Base-by-base conservation (phyloP, 37 sponge, comb jelly and placozoan genomes). In the Mnemiopsis leidyi region DNA sequence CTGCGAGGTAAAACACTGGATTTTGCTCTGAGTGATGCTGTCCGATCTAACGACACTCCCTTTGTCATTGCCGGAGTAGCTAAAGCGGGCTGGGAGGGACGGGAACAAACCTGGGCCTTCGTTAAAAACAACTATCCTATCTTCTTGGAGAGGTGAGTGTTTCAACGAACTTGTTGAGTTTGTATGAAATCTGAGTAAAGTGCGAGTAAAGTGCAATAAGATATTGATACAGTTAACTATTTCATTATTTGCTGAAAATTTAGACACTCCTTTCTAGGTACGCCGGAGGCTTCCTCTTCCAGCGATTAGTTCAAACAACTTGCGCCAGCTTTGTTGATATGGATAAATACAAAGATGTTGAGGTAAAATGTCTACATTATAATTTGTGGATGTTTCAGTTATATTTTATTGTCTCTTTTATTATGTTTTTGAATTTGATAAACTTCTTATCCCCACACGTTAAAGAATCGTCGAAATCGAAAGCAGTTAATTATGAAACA, bases 41-140 rank as follows among this genome's bases (percentile, higher is more conserved):
- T 75, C 5, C 69, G 93, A 36, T 76, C 71, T 36, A 40, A 76
- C 32, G 76, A 92, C 69, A 39, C 76, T 76, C 76, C 76, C 21
- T 40, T 93, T 2, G 92, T 90, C 36, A 73, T 93, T 24, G 37
- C 28, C n/a, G 38, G 67, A 5, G 75, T 35, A 25, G 30, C 93
- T 34, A 3, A 39, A 0, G 68, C 35, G 36, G 94, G 97, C 76
- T 69, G 69, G 68, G 37, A 28, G 20, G 95, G 97, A 24, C 69
- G 97, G 5, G 94, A 96, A 69, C 77, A 95, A 92, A 88, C 96
- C 24, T 98, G 99, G 99, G 92, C 95, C 40, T 97, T 96, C 68
- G 69, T 96, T 0, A 93, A 95, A 94, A 92, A 95, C 23, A 98
- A 96, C 67, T 96, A 95, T 93, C 32, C 73, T 0, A 28, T 83